A percentile compares a stretch with the other conserved stretches of the same genome.
These are phyloP conservation scores for Sarcophilus harrisii DNA, from an alignment of 2,797 vertebrate species.

Conservation along the genomic window DNA sequence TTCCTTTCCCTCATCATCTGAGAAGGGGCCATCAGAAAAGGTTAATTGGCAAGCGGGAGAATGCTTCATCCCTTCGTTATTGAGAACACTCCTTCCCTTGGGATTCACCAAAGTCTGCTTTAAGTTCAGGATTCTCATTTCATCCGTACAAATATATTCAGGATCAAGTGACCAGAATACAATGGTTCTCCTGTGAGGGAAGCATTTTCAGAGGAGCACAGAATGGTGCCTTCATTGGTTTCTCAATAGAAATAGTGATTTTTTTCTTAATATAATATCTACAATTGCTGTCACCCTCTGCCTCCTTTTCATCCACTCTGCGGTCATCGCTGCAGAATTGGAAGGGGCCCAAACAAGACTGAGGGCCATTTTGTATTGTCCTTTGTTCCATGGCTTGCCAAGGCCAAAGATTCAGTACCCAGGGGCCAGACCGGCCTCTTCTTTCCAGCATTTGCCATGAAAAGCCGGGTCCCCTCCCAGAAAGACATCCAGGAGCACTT, in stretches of 20 bases:
- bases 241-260: conserved; percentile 14
- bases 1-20: not conserved
- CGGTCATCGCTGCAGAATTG: not conserved
- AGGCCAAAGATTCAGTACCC: not conserved
- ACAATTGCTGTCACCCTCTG: not conserved
- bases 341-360: not conserved
- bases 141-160: conserved; percentile 63
- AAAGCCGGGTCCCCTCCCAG: not conserved
- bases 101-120: not conserved
- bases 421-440: not conserved
- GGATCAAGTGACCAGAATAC: conserved; percentile 64
- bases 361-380: not conserved
- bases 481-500: not conserved
- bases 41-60: not conserved
- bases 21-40: not conserved
- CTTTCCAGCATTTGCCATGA: not conserved
- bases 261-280: not conserved
- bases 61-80: conserved; percentile 11
- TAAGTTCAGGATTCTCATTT: conserved; percentile 72
- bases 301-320: not conserved
- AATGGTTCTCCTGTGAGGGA: conserved; percentile 77
- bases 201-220: conserved; percentile 76
- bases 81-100: not conserved
- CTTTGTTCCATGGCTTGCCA: not conserved
- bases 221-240: conserved; percentile 69